Evolutionary conservation across 2,888 invertebrate species (phyloP).

Genomic region (Subacronicta megacephala): DNA sequence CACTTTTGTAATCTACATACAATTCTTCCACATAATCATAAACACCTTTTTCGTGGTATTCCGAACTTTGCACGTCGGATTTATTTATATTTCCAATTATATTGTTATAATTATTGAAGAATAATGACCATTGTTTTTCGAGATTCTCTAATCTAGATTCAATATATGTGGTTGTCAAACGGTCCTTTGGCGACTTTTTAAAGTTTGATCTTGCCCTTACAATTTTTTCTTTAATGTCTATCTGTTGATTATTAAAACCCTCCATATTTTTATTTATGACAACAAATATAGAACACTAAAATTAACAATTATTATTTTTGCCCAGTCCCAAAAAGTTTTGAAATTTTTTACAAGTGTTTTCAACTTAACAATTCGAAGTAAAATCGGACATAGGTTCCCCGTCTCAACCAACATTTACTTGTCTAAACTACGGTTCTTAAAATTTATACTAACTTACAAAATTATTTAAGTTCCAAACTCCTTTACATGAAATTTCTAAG

Average conservation of each 20-base stretch:
- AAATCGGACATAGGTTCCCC: conserved; percentile 3
- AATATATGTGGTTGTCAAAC: not conserved
- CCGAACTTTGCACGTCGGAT: not conserved
- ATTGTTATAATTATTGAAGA: not conserved
- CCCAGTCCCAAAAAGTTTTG: not conserved
- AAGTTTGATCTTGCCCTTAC: not conserved
- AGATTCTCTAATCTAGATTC: not conserved
- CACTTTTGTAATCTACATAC: conserved; percentile 3
- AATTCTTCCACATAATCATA: conserved; percentile 10
- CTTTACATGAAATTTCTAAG: not conserved
- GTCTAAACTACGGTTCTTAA: not conserved
- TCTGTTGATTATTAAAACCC: not conserved
- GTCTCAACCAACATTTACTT: not conserved
- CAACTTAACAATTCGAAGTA: not conserved
- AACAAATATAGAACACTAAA: not conserved
- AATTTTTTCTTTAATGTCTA: conserved; percentile 1
- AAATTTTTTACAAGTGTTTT: conserved; percentile 1
- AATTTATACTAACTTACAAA: not conserved
- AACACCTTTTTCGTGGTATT: not conserved
- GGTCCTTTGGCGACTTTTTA: not conserved
- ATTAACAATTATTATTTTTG: not conserved
- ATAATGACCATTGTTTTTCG: conserved; percentile 1
- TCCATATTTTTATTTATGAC: conserved; percentile 2
- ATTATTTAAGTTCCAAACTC: not conserved
- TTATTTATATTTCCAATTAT: conserved; percentile 1